Percentiles rank a stretch among this genome's conserved stretches.
These are phyloP conservation scores for Peromyscus nudipes DNA, from an alignment of 2,797 vertebrate species.

Conservation along the genomic window DNA sequence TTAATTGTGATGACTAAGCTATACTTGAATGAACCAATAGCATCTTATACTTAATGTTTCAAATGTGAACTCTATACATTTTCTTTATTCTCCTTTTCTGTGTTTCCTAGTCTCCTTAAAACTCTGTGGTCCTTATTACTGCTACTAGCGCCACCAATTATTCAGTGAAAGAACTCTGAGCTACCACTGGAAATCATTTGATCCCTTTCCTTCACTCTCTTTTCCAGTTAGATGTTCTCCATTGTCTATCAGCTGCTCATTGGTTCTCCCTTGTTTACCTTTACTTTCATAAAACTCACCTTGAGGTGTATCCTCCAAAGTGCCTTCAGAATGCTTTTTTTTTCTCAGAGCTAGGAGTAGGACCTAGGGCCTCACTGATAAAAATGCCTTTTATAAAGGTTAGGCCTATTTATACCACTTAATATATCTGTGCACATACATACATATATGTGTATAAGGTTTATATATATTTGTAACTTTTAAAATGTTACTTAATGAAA, in stretches of 20 bases:
- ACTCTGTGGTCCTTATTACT: background rate
- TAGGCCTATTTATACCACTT: background rate
- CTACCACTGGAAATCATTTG: background rate
- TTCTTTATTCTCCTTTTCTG: background rate
- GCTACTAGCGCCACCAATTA: background rate
- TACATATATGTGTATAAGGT: background rate
- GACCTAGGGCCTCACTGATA: background rate
- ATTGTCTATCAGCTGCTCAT: background rate
- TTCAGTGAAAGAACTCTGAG: background rate
- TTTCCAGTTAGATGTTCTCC: background rate
- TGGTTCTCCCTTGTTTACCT: background rate
- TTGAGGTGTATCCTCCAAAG: background rate
- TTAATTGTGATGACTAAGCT: slow-evolving; percentile 4
- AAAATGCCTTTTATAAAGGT: background rate
- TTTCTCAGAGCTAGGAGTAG: background rate
- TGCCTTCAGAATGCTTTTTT: background rate
- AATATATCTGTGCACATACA: background rate
- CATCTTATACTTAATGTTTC: background rate
- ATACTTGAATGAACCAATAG: background rate
- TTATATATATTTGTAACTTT: background rate
- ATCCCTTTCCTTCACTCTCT: background rate
- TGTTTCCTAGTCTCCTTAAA: background rate
- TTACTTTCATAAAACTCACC: background rate
- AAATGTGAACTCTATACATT: background rate
- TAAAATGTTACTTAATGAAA: background rate